These are phyloP conservation scores for Drosophila orena DNA, from an alignment of 1,140 invertebrate species.

Conservation along the genomic window DNA sequence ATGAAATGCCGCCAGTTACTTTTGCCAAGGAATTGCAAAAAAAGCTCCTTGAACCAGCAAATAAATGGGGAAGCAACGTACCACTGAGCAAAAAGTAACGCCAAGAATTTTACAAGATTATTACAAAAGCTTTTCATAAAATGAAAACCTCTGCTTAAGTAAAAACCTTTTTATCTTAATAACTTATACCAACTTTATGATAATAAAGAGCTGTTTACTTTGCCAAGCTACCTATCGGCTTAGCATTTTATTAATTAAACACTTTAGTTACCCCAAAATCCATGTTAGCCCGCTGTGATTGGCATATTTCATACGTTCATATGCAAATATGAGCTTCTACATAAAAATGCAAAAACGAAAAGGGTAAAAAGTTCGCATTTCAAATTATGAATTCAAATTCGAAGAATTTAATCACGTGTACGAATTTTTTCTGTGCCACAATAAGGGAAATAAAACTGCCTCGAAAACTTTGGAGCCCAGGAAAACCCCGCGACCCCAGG, in stretches of 20 bases:
- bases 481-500: slow-evolving; percentile 6
- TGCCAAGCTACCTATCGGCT: too few relatives aligned
- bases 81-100: not conserved
- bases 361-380: not conserved
- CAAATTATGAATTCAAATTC: slow-evolving; percentile 2
- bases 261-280: not conserved
- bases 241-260: too few relatives aligned
- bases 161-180: too few relatives aligned
- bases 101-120: not conserved
- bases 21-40: slow-evolving; percentile 51
- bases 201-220: too few relatives aligned
- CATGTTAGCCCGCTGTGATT: too few relatives aligned
- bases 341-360: not conserved
- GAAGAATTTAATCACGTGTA: not conserved
- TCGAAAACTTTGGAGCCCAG: slow-evolving; percentile 28
- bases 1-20: slow-evolving; percentile 36
- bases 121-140: too few relatives aligned
- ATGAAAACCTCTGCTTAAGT: not conserved
- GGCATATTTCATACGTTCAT: not conserved
- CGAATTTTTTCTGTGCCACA: not conserved
- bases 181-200: too few relatives aligned
- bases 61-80: not conserved
- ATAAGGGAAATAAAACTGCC: slow-evolving; percentile 3
- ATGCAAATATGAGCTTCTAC: not conserved
- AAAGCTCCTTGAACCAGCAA: slow-evolving; percentile 26